Evolutionary conservation across 2,888 invertebrate genomes (phyloP).

Genomic region (Archips crataeganus): DNA sequence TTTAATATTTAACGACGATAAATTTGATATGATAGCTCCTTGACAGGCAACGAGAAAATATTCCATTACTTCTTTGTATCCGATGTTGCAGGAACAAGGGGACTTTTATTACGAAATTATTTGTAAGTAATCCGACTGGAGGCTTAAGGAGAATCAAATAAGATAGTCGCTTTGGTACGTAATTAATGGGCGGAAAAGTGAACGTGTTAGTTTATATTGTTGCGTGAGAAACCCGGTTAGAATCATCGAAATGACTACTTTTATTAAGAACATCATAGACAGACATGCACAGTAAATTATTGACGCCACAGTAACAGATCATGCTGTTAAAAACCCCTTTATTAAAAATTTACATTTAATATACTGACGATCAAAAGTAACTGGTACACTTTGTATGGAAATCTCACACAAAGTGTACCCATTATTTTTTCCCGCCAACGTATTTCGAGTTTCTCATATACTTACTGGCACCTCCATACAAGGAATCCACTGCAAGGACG

Average conservation of each 20-base stretch:
- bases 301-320: constrained; percentile 28
- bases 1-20: constrained; percentile 63
- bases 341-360: constrained; percentile 12
- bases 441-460: constrained; percentile 54
- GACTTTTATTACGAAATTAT: constrained; percentile 47
- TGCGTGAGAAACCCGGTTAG: constrained; percentile 27
- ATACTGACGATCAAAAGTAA: neutral
- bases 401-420: neutral
- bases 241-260: neutral
- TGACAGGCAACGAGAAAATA: constrained; percentile 53
- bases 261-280: neutral
- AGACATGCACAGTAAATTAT: constrained; percentile 28
- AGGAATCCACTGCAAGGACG: constrained; percentile 88
- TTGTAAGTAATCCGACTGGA: constrained; percentile 31
- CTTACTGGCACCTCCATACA: constrained; percentile 91
- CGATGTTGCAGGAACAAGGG: constrained; percentile 48
- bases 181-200: neutral
- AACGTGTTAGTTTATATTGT: constrained; percentile 12
- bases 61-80: constrained; percentile 39
- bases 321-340: constrained; percentile 33
- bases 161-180: constrained; percentile 10
- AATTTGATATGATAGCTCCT: constrained; percentile 63
- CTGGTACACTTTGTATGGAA: neutral
- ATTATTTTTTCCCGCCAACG: neutral
- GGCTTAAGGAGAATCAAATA: constrained; percentile 11